Base-by-base conservation (phyloP, 1,140 invertebrate genomes). In the Drosophila burlai region DNA sequence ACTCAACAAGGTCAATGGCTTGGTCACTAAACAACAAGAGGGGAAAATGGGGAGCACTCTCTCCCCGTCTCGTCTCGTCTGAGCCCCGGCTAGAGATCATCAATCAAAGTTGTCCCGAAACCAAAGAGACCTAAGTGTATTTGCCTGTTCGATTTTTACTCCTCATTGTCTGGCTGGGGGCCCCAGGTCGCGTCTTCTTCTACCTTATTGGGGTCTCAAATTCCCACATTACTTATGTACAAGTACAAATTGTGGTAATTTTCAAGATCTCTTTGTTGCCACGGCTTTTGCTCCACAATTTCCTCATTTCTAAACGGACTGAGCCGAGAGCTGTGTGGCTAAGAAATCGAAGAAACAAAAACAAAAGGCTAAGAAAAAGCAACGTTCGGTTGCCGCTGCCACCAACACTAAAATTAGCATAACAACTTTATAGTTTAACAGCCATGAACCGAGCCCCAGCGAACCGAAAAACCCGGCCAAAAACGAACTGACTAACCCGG, bases 381-480 rank as follows among this genome's bases (percentile, higher is more conserved):
- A 34, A 66, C 75, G 47, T 55, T 71, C 62, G 57, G 57, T 55
- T 60, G 52, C 31, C n/a, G 34, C 34, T 69, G 71, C 76, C 83
- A 80, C 80, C 85, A 89, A 86, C 87, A 91, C 86, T 85, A 84
- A 92, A 92, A 92, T 92, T 92, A 92, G 91, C 91, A 92, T 92
- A 92, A 92, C 91, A 92, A 92, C 91, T 92, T 92, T 92, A 92
- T 92, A 92, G 91, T 92, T 92, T 92, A 92, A 92, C 91, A 87
- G 81, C 91, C 71, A 69, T 67, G 62, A 54, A 45, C 59, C 34
- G 66, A 54, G 42, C 61, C 45, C 49, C 57, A 40, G 45, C 61
- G 61, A 43, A 49, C 63, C 65, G 57, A 65, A 67, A 66, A 73
- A 71, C 21, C 68, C 16, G 38, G 68, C 52, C 68, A 42, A 71